Conservation (phyloP, 2,797 vertebrate species). For the Platalea minor region DNA sequence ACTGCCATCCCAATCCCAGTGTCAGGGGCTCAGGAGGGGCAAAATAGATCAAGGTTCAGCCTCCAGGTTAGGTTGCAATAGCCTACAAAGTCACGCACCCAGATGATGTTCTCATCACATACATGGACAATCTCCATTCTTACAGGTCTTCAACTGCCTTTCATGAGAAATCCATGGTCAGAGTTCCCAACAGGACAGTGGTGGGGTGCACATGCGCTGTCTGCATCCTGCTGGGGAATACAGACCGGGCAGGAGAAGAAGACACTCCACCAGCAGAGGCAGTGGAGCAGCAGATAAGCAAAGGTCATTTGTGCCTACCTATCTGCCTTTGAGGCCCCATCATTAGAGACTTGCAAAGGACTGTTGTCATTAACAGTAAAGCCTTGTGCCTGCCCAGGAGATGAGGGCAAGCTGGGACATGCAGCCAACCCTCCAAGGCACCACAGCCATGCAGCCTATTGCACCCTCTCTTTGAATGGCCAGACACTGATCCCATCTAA, state of each 20-base stretch:
- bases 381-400: background rate
- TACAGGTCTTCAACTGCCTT: background rate
- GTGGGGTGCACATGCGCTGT: background rate
- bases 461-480: background rate
- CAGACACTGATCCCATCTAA: background rate
- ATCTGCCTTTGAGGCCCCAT: background rate
- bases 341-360: background rate
- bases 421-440: background rate
- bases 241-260: accelerated
- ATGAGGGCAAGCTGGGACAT: background rate
- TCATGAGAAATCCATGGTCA: background rate
- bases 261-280: background rate
- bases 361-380: background rate
- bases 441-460: accelerated
- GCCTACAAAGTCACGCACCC: background rate
- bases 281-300: background rate
- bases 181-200: background rate
- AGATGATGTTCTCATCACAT: background rate
- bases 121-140: background rate
- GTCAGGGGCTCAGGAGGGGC: background rate
- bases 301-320: background rate
- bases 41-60: background rate
- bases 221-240: background rate
- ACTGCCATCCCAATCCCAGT: background rate
- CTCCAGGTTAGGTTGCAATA: background rate